A percentile compares a stretch with the other conserved stretches of the same genome.
phyloP scores from a whole-genome alignment of 2,888 invertebrate genomes.

The Nephrotoma guestfalica region DNA sequence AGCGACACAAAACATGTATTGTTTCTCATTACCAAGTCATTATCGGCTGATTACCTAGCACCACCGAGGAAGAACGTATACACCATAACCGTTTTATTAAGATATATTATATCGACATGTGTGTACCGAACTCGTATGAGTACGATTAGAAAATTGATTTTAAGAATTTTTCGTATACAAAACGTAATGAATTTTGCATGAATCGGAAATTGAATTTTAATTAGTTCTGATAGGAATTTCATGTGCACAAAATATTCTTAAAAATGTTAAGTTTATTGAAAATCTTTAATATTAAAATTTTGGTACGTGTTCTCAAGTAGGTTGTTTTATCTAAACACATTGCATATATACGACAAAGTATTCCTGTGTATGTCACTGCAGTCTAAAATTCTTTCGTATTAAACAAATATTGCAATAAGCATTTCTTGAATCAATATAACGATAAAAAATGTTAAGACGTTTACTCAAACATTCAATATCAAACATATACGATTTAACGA shows the following conservation, averaged over 20 bases:
- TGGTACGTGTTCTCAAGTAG: background rate
- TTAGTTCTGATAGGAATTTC: background rate
- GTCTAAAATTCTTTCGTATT: too few species aligned
- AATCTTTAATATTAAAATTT: background rate
- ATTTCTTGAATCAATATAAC: too few species aligned
- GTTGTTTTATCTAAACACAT: background rate
- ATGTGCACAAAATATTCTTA: background rate
- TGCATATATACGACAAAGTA: background rate
- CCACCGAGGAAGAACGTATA: background rate
- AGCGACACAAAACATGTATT: background rate
- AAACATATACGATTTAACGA: too few species aligned
- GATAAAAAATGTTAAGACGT: too few species aligned
- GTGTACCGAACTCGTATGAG: background rate
- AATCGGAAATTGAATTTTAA: background rate
- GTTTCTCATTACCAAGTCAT: background rate
- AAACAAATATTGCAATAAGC: too few species aligned
- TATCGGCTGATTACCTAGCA: background rate
- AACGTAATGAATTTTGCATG: background rate
- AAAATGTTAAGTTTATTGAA: background rate
- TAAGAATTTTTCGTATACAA: background rate
- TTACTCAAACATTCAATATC: too few species aligned
- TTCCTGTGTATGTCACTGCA: too few species aligned
- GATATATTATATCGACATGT: background rate
- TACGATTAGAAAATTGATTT: background rate
- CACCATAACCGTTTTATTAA: background rate